Evolutionary conservation across 1,140 invertebrate species (phyloP).

Genomic region (Notospermus geniculatus): DNA sequence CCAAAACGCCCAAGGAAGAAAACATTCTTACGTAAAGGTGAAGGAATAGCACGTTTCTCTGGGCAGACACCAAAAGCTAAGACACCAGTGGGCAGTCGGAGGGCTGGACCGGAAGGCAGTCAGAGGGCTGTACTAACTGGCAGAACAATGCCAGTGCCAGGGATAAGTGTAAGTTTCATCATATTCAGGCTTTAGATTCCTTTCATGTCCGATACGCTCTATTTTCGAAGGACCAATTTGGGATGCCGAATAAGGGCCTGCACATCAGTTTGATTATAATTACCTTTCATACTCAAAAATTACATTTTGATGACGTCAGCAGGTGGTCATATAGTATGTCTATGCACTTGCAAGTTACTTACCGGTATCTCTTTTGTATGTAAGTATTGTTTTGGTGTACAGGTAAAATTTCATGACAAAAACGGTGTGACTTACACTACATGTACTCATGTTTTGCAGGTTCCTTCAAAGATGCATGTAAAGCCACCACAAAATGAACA

Average conservation of each 20-base stretch:
- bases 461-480: no score
- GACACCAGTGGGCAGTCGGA: neutral
- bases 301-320: no score
- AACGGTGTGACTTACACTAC: no score
- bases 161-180: neutral
- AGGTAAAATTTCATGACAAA: no score
- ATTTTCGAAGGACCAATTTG: neutral
- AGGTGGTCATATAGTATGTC: no score
- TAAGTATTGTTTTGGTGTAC: no score
- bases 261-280: no score
- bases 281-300: no score
- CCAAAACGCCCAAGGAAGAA: slow-evolving; percentile 19
- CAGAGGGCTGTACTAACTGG: neutral
- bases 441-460: no score
- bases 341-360: no score
- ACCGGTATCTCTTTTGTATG: no score
- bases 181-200: neutral
- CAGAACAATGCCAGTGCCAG: neutral
- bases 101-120: neutral
- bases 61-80: neutral
- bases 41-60: slow-evolving; percentile 45
- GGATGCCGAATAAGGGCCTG: neutral
- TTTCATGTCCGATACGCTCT: neutral
- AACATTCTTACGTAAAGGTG: slow-evolving; percentile 43
- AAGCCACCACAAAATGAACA: no score